Evolutionary conservation across 1,140 invertebrate species (phyloP).

Genomic region (Thalassaphorura encarpata): DNA sequence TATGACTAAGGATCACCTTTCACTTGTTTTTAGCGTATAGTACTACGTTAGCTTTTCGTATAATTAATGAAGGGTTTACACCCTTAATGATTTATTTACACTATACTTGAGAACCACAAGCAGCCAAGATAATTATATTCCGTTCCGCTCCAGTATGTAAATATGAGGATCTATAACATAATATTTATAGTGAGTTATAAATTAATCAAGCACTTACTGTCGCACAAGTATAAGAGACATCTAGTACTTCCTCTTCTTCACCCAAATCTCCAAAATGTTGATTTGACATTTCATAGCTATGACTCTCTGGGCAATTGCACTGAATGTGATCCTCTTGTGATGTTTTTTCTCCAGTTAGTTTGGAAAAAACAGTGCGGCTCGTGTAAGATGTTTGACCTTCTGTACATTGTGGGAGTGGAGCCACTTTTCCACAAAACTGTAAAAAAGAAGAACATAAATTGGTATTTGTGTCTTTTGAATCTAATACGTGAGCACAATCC

Average conservation of each 20-base stretch:
- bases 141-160: too few relatives aligned
- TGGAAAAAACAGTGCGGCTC: slow-evolving; percentile 28
- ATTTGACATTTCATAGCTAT: slow-evolving; percentile 31
- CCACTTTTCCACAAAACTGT: slow-evolving; percentile 33
- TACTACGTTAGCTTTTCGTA: neutral
- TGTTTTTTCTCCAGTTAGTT: slow-evolving; percentile 27
- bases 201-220: slow-evolving; percentile 24
- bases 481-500: too few relatives aligned
- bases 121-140: too few relatives aligned
- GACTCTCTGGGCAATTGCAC: slow-evolving; percentile 34
- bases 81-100: too few relatives aligned
- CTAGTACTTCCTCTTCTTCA: slow-evolving; percentile 27
- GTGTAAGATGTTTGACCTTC: slow-evolving; percentile 29
- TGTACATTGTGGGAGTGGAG: slow-evolving; percentile 23
- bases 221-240: slow-evolving; percentile 33
- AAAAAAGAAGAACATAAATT: too few relatives aligned
- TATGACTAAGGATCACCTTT: too few relatives aligned
- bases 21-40: neutral
- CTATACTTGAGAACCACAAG: too few relatives aligned
- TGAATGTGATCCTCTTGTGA: slow-evolving; percentile 29
- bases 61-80: neutral
- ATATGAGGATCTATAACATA: neutral
- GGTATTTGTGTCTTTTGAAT: too few relatives aligned
- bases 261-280: slow-evolving; percentile 32
- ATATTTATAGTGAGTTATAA: neutral